Conservation (phyloP, 2,888 invertebrate species). For the Aleiodes alternator region DNA sequence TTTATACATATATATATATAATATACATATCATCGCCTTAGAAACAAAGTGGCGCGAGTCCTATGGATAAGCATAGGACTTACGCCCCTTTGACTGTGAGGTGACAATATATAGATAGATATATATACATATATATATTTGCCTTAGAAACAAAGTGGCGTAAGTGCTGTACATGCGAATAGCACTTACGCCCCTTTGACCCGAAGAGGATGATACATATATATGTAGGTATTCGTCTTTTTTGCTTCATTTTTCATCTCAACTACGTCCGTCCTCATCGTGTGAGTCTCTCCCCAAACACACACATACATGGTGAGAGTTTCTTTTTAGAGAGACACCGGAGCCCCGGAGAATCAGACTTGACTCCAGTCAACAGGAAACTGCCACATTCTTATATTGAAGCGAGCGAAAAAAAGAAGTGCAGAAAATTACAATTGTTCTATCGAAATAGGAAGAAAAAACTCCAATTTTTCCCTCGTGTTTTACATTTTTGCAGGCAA, state of each 20-base stretch:
- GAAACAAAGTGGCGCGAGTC: too few relatives aligned
- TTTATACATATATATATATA: background rate
- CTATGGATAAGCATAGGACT: too few relatives aligned
- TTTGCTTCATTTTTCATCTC: constrained; percentile 30
- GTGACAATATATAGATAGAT: too few relatives aligned
- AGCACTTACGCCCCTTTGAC: too few relatives aligned
- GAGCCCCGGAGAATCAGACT: constrained; percentile 44
- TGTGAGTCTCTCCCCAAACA: constrained; percentile 43
- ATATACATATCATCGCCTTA: too few relatives aligned
- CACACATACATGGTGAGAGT: background rate
- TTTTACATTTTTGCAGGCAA: background rate
- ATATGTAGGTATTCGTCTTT: background rate
- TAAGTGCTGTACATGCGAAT: too few relatives aligned
- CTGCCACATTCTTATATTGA: constrained; percentile 62
- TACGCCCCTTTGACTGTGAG: too few relatives aligned
- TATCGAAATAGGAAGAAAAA: too few relatives aligned
- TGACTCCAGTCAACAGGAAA: constrained; percentile 62
- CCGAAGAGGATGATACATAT: too few relatives aligned
- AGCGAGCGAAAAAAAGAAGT: background rate
- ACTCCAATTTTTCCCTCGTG: background rate
- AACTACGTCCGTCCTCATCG: constrained; percentile 15
- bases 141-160: too few relatives aligned
- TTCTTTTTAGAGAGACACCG: constrained; percentile 47
- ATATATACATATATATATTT: too few relatives aligned
- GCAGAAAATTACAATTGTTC: too few relatives aligned